Evolutionary conservation across 53 echinoderm and acorn worm species (phyloP).

Genomic region (Antedon mediterranea): DNA sequence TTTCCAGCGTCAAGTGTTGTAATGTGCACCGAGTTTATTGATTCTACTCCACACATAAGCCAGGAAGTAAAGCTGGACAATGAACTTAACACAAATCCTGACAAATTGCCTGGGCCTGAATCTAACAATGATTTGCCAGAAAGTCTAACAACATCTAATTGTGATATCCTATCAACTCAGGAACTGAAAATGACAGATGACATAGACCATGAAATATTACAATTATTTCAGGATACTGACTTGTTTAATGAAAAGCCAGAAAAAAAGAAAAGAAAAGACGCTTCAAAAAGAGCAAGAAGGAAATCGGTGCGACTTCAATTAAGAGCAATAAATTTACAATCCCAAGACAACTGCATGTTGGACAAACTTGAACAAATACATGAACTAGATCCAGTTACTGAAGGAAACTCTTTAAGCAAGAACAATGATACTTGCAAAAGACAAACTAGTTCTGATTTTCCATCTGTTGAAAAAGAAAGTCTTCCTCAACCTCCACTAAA

Average conservation of each 20-base stretch:
- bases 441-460: no score
- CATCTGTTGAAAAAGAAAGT: no score
- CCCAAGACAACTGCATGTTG: not conserved
- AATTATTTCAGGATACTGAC: not conserved
- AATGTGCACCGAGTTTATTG: not conserved
- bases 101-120: no score
- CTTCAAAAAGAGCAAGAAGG: not conserved
- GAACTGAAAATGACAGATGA: not conserved
- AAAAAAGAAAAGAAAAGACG: not conserved
- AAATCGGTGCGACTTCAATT: not conserved
- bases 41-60: no score
- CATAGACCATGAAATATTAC: not conserved
- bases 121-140: no score
- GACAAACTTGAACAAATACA: no score
- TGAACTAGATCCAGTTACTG: no score
- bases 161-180: not conserved
- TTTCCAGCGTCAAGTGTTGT: not conserved
- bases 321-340: not conserved
- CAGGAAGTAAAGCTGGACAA: no score
- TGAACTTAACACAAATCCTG: no score
- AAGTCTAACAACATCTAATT: not conserved
- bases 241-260: not conserved
- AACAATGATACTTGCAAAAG: no score
- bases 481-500: no score
- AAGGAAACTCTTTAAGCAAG: no score